Conservation (phyloP, 1,140 invertebrate species). For the Ceratosolen solmsi region DNA sequence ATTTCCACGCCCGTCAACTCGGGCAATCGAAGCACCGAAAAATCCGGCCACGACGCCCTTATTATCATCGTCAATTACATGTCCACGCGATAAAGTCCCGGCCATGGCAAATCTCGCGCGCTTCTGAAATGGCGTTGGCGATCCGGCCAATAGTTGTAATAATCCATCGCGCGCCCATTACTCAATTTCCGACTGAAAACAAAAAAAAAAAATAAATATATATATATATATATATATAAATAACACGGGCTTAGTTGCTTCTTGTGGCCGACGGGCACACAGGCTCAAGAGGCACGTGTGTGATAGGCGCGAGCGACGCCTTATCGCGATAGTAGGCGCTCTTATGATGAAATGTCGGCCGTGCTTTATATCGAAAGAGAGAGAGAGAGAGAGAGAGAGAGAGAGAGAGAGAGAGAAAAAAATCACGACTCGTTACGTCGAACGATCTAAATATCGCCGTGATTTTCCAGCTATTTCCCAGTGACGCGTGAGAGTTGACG, state of each 20-base stretch:
- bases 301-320: background rate
- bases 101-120: background rate
- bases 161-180: background rate
- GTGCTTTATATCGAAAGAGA: background rate
- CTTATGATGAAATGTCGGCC: background rate
- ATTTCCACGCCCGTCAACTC: too few species aligned
- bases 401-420: too few species aligned
- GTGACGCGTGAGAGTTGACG: background rate
- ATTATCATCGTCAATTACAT: background rate
- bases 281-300: too few species aligned
- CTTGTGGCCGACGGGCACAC: too few species aligned
- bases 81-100: background rate
- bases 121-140: background rate
- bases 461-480: background rate
- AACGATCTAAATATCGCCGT: background rate
- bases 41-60: background rate
- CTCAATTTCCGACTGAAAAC: slow-evolving; percentile 7
- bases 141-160: background rate
- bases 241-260: background rate
- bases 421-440: too few species aligned
- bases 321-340: background rate
- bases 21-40: background rate
- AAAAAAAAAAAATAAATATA: too few species aligned
- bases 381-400: too few species aligned
- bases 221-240: too few species aligned